Base-by-base conservation (phyloP, 2,888 invertebrate genomes). In the Tipula vernalis region DNA sequence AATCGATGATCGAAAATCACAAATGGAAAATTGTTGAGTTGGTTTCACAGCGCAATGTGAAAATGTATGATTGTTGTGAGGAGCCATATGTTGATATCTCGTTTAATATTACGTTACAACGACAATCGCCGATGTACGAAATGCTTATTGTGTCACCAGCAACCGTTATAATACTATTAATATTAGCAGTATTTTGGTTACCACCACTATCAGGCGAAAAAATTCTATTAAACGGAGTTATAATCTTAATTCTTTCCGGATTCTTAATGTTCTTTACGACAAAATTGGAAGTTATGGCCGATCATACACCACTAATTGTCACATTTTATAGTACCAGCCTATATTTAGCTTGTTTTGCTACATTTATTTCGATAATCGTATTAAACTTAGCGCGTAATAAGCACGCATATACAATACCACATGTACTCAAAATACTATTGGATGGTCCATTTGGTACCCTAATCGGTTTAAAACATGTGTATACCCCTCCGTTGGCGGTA, bases 171-270 rank as follows among this genome's bases (percentile, higher is more conserved):
- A 92, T 94, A 3, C 89, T 94, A 15, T 89, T 95, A 89, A 94
- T 93, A 0, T 90, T 95, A 84, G 90, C 93, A 15, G 92, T 92
- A 1, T 95, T 95, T 90, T 94, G 94, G 94, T 89, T 95, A 85
- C 95, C 95, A 0, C 94, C 95, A 0, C 93, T 94, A 88, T 93
- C 94, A 88, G 94, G 94, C 15, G 95, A 95, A 89, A 95, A 95
- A 90, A 92, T 95, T 36, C 90, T 94, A 13, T 89, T 95, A 18
- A 94, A 94, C 88, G 93, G 94, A 6, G 91, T 93, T 86, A 93
- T 93, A 8, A 92, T 94, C 13, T 89, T 95, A 0, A 92, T 95
- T 85, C 93, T 94, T 71, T 92, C 93, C n/a, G 90, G 94, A 18
- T 94, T 94, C 89, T 92, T 95, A 87, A 91, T 94, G 89, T 95